Evolutionary conservation across 2,113 vertebrate species (phyloP).

Genomic region (Saimiri boliviensis): DNA sequence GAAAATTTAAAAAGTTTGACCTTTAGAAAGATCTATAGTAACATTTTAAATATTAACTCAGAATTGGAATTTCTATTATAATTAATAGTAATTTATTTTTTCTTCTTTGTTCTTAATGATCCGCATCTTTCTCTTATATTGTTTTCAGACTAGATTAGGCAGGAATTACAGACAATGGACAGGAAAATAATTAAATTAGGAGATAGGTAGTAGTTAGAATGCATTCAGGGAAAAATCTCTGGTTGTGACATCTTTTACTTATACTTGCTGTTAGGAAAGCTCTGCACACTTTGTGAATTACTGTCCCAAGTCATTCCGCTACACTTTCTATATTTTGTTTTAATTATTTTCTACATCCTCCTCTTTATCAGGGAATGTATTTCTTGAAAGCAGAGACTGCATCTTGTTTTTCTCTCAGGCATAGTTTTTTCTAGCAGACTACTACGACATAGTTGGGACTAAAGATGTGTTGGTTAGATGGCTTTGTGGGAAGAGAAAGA

Average conservation of each 20-base stretch:
- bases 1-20: neutral
- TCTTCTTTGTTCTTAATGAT: neutral
- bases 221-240: neutral
- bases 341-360: neutral
- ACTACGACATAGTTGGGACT: neutral
- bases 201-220: neutral
- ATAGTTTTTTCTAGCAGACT: neutral
- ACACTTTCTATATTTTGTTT: neutral
- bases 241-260: neutral
- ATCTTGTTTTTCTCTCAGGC: neutral
- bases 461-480: neutral
- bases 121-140: neutral
- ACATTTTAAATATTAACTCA: neutral
- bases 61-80: neutral
- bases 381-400: neutral
- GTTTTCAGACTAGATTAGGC: neutral
- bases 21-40: neutral
- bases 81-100: neutral
- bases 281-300: conserved; percentile 18
- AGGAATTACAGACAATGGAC: neutral
- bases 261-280: neutral
- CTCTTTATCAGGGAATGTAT: neutral
- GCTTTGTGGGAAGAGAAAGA: neutral
- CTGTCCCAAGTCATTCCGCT: neutral
- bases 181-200: neutral